Evolutionary conservation across 2,797 vertebrate species (phyloP).

Genomic region (Chelonia mydas): DNA sequence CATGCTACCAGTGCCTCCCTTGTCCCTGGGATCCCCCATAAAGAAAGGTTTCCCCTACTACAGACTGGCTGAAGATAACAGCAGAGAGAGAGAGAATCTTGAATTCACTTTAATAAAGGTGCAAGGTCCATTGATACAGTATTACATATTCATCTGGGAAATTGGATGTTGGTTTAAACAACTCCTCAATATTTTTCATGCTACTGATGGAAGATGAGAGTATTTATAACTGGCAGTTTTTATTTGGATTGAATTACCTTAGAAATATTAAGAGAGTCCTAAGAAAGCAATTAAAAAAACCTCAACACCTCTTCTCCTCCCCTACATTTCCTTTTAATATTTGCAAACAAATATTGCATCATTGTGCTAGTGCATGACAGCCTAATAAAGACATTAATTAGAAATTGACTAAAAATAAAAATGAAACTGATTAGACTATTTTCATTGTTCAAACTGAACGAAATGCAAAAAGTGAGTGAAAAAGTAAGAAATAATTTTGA

Average conservation of each 20-base stretch:
- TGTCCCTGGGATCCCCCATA: neutral
- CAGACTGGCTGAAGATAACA: neutral
- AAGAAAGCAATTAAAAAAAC: neutral
- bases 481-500: neutral
- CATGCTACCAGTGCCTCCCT: neutral
- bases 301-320: too few relatives aligned
- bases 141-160: neutral
- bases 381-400: neutral
- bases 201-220: neutral
- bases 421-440: neutral
- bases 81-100: neutral
- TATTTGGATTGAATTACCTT: neutral
- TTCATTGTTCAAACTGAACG: neutral
- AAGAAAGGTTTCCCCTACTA: neutral
- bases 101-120: neutral
- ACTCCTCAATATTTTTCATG: neutral
- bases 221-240: neutral
- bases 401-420: neutral
- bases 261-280: neutral
- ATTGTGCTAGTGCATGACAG: neutral
- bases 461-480: neutral
- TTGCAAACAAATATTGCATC: neutral
- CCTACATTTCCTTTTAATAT: neutral
- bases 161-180: constrained; percentile 3
- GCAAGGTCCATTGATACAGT: neutral